These are phyloP conservation scores for Drosophila leonis DNA, from an alignment of 2,888 invertebrate species.

Conservation along the genomic window DNA sequence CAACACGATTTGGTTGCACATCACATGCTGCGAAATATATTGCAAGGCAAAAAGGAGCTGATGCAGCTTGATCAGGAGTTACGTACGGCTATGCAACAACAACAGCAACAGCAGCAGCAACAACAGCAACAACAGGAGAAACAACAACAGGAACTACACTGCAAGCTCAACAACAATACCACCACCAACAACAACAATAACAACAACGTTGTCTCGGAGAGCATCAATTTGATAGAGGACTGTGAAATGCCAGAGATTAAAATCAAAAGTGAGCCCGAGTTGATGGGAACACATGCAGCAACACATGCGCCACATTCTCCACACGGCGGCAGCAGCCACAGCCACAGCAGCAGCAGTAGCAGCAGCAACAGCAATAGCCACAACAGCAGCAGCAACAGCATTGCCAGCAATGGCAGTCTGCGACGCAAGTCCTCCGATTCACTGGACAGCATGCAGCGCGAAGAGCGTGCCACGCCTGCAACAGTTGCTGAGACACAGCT, in stretches of 20 bases:
- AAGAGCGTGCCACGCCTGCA: conserved; percentile 46
- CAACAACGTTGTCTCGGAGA: conserved; percentile 54
- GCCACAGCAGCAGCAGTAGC: conserved; percentile 65
- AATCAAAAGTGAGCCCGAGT: conserved; percentile 85
- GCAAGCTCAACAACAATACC: conserved; percentile 68
- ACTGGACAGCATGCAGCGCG: conserved; percentile 58
- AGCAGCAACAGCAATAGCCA: conserved; percentile 40
- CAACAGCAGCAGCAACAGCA: conserved; percentile 57
- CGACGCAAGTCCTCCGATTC: conserved; percentile 81
- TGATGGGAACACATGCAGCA: conserved; percentile 29
- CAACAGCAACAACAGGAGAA: conserved; percentile 85
- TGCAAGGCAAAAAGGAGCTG: conserved; percentile 95
- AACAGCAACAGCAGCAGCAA: conserved; percentile 82
- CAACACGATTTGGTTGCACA: conserved; percentile 88
- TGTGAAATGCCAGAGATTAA: conserved; percentile 78
- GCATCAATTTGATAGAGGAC: conserved; percentile 85
- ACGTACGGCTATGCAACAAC: conserved; percentile 86
- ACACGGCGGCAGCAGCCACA: conserved; percentile 78
- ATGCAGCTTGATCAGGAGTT: conserved; percentile 90
- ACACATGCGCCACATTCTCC: conserved; percentile 85
- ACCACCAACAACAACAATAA: conserved; percentile 66
- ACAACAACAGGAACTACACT: conserved; percentile 76
- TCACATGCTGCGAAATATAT: conserved; percentile 95
- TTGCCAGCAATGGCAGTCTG: conserved; percentile 64
- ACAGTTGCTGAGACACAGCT: conserved; percentile 23